Base-by-base conservation (phyloP, 2,113 vertebrate species). In the Platysternon megacephalum region DNA sequence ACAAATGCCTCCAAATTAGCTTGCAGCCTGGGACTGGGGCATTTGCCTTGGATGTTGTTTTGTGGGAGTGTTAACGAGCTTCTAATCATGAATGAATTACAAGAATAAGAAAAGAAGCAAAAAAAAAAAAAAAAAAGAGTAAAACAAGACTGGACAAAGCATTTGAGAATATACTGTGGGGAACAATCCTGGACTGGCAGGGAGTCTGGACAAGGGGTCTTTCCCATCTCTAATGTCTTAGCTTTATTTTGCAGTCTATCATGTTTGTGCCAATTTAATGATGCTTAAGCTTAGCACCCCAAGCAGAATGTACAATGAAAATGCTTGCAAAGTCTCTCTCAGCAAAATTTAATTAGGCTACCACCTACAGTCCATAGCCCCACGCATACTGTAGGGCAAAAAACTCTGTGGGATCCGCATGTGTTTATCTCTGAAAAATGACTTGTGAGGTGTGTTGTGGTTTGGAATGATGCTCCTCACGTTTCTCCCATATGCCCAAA, bases 1-100 rank as follows among this genome's bases (percentile, higher is more conserved):
- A 96, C 95, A 98, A 98, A 97, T 96, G 58, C 96, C 95, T 94
- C 83, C 61, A 91, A 95, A 96, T 88, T 92, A 87, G 51, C 51
- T 94, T 90, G 58, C 90, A 35, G 86, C 76, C 84, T 79, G 84
- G 89, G 96, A 94, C 81, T 80, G 61, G 85, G 74, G 13, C 29
- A 28, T 90, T 96, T 53, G 24, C 87, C 87, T 91, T 95, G 91
- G 79, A 12, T 93, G 22, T 91, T 79, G 21, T 89, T 94, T 88
- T 35, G 4, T 79, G 72, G 79, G 97, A 94, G 89, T 95, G 48
- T 84, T 97, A 97, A 97, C 44, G 82, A 94, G 85, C 21, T 76
- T 46, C 82, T 93, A 81, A 96, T 96, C 84, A 86, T 80, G 89
- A 65, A 44, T 78, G 58, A 86, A 84, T 44, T 46, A 42, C 21